Conservation (phyloP, 1,140 invertebrate genomes). For the Drosophila biarmipes region DNA sequence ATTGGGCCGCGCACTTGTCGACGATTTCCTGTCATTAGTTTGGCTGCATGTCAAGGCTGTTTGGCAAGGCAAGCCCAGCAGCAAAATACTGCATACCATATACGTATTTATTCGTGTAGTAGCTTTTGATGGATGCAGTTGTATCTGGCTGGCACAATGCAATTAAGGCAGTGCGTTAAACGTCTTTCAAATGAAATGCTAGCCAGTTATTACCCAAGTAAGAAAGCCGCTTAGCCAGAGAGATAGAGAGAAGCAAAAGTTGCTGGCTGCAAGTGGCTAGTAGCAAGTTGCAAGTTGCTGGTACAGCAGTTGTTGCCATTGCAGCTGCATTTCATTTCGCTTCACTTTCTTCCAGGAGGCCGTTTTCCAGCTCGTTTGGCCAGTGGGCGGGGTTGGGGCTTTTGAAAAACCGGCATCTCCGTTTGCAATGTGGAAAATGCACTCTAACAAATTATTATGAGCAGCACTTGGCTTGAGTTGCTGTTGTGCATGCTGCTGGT, state of each 20-base stretch:
- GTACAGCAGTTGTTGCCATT: slow-evolving; percentile 6
- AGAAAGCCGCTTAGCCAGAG: slow-evolving; percentile 40
- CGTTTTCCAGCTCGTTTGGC: slow-evolving; percentile 50
- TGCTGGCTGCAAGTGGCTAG: slow-evolving; percentile 26
- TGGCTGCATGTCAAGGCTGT: slow-evolving; percentile 75
- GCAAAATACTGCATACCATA: neutral
- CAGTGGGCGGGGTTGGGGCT: slow-evolving; percentile 27
- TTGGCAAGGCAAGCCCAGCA: slow-evolving; percentile 60
- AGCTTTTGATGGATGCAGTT: slow-evolving; percentile 43
- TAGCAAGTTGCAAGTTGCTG: slow-evolving; percentile 9
- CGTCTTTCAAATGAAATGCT: slow-evolving; percentile 79
- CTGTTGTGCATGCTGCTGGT: slow-evolving; percentile 17
- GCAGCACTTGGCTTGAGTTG: slow-evolving; percentile 52
- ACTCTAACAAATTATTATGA: slow-evolving; percentile 78
- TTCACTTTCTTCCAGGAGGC: slow-evolving; percentile 74
- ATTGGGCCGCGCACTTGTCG: slow-evolving; percentile 67
- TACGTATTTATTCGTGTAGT: neutral
- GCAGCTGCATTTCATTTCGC: slow-evolving; percentile 69
- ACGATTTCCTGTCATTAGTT: slow-evolving; percentile 80
- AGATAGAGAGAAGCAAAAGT: slow-evolving; percentile 38
- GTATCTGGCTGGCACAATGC: slow-evolving; percentile 34
- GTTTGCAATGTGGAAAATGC: slow-evolving; percentile 76
- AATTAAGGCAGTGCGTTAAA: slow-evolving; percentile 73
- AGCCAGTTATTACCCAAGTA: slow-evolving; percentile 77
- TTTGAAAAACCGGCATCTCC: slow-evolving; percentile 46